Base-by-base conservation (phyloP, 2,888 invertebrate species). In the Abscondita cerata region DNA sequence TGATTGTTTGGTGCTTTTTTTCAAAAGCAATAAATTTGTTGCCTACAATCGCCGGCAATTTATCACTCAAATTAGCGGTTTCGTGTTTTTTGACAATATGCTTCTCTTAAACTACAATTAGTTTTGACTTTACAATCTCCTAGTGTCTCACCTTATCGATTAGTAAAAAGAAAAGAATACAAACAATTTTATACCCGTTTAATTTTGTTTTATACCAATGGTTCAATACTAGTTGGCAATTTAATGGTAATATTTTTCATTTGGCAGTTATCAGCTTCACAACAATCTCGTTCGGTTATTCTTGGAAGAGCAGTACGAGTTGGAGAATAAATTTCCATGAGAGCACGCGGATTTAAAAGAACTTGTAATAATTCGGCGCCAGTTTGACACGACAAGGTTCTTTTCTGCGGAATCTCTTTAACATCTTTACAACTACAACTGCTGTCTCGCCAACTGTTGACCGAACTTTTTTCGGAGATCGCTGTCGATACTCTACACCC, bases 401-500 rank as follows among this genome's bases (percentile, higher is more conserved):
- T 72, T 61, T 74, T 75, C 55, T 78, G 75, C 5, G 76, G 73
- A 2, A 52, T 44, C 15, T 51, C 57, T 16, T 52, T 60, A 38
- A 54, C 19, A 33, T 72, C 73, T 48, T 64, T 70, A 47, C 64
- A 69, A 33, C 72, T 70, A 41, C 68, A 68, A 46, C 68, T 72
- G 51, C 71, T 75, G 2, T 76, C 75, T 20, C 68, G 68, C 75
- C 77, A 77, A 55, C 76, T 76, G 58, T 73, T 76, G 13, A 71
- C 70, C 4, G 79, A 78, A 64, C 77, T 78, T 65, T 80, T 81
- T 56, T 81, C 78, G 11, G 80, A 76, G 19, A 78, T 72, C 2
- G 81, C 82, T 0, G 83, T 79, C 0, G 82, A 81, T 4, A 83
- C 83, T 20, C 81, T 76, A 15, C 82, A 81, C 31, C 86, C 89